These are phyloP conservation scores for Semicossyphus pulcher DNA, from an alignment of 2,113 vertebrate genomes.

Conservation along the genomic window DNA sequence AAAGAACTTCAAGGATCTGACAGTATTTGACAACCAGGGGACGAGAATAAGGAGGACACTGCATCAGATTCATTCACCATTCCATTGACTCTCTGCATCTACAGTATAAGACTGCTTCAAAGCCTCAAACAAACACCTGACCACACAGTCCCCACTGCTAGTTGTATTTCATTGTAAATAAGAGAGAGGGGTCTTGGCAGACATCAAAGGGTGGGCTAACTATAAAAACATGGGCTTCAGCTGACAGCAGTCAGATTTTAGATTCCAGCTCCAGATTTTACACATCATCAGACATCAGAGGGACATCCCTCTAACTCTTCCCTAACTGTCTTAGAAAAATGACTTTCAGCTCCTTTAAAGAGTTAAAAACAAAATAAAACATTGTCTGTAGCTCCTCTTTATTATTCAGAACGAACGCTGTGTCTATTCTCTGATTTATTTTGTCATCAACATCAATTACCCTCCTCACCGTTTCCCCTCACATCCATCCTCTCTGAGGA, in stretches of 20 bases:
- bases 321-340: background rate
- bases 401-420: background rate
- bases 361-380: background rate
- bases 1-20: too few relatives aligned
- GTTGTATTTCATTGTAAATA: too few relatives aligned
- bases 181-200: background rate
- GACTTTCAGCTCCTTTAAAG: background rate
- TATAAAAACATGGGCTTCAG: background rate
- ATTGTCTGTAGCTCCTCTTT: background rate
- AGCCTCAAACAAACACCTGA: background rate
- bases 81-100: too few relatives aligned
- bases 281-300: background rate
- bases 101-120: too few relatives aligned
- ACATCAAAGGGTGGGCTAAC: background rate
- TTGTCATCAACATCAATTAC: background rate
- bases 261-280: background rate
- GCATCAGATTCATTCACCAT: too few relatives aligned
- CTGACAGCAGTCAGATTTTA: background rate
- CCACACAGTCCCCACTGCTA: too few relatives aligned
- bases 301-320: background rate
- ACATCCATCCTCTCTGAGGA: background rate
- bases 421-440: conserved; percentile 1
- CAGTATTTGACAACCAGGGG: too few relatives aligned
- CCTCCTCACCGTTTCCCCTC: background rate
- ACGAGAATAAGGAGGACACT: too few relatives aligned